phyloP scores from a whole-genome alignment of 2,888 invertebrate genomes.

The Diogma glabrata region DNA sequence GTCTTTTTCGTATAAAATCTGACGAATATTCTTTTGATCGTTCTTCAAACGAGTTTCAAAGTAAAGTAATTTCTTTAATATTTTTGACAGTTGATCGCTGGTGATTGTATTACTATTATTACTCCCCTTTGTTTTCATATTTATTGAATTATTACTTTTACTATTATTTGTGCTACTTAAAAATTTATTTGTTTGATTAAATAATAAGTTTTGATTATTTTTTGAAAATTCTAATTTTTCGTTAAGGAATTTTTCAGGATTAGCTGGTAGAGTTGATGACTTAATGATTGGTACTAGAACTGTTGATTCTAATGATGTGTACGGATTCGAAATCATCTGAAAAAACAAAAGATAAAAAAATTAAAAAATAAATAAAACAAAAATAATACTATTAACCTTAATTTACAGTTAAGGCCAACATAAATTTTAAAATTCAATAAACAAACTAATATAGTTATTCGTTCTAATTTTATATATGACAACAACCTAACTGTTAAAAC shows the following conservation, averaged over 20 bases:
- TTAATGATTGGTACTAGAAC: constrained; percentile 1
- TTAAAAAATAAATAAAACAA: too few relatives aligned
- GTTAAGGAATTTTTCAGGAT: constrained; percentile 3
- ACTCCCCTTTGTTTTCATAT: too few relatives aligned
- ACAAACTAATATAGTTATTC: too few relatives aligned
- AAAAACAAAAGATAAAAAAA: background rate
- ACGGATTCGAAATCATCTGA: constrained; percentile 5
- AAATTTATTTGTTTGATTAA: constrained; percentile 7
- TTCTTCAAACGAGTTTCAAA: constrained; percentile 34
- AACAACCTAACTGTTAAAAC: too few relatives aligned
- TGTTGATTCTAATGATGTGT: constrained; percentile 7
- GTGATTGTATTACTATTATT: constrained; percentile 20
- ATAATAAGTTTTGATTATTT: background rate
- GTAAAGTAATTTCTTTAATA: constrained; percentile 33
- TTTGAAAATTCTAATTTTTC: constrained; percentile 7
- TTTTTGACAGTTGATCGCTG: constrained; percentile 33
- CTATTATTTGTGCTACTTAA: background rate
- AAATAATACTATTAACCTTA: too few relatives aligned
- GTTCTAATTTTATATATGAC: too few relatives aligned
- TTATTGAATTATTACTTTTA: constrained; percentile 3
- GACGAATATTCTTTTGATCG: constrained; percentile 34
- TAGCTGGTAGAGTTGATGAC: constrained; percentile 4
- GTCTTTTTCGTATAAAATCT: constrained; percentile 32
- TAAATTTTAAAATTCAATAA: too few relatives aligned
- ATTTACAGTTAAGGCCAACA: too few relatives aligned